These are phyloP conservation scores for Morpho achilles DNA, from an alignment of 2,888 invertebrate species.

Conservation along the genomic window DNA sequence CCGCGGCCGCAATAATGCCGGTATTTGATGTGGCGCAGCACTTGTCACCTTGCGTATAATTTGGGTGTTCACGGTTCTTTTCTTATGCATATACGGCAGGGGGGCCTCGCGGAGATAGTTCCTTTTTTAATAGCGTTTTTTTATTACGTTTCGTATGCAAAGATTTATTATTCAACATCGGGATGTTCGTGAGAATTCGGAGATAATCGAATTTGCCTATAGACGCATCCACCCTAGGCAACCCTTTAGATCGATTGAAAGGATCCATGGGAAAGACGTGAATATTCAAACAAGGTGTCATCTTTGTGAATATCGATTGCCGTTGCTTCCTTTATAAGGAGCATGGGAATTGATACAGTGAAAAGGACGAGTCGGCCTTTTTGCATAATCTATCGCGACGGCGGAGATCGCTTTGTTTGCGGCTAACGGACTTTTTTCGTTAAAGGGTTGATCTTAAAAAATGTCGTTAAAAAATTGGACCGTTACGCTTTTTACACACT, in stretches of 20 bases:
- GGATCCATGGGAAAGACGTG: conserved; percentile 71
- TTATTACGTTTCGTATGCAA: conserved; percentile 70
- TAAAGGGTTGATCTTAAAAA: conserved; percentile 62
- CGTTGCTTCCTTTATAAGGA: conserved; percentile 62
- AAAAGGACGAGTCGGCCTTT: conserved; percentile 71
- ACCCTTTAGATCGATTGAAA: conserved; percentile 63
- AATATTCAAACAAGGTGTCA: conserved; percentile 80
- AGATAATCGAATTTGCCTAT: conserved; percentile 80
- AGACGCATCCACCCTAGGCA: conserved; percentile 64
- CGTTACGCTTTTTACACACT: conserved; percentile 57
- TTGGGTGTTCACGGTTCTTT: conserved; percentile 65
- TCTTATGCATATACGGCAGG: conserved; percentile 71
- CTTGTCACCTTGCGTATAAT: conserved; percentile 76
- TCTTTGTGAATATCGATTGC: conserved; percentile 78
- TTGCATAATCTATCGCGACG: conserved; percentile 74
- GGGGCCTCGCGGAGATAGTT: conserved; percentile 71
- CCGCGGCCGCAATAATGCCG: conserved; percentile 33
- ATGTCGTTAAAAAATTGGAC: conserved; percentile 60
- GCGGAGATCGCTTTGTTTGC: conserved; percentile 47
- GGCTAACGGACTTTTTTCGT: conserved; percentile 54
- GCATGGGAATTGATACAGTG: conserved; percentile 74
- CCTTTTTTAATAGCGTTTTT: conserved; percentile 74
- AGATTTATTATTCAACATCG: conserved; percentile 70
- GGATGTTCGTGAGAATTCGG: conserved; percentile 75
- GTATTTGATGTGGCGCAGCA: conserved; percentile 56